Percentiles rank a stretch among this genome's conserved stretches.
Conservation (phyloP, 2,113 vertebrate species). For the Raja brachyura region DNA sequence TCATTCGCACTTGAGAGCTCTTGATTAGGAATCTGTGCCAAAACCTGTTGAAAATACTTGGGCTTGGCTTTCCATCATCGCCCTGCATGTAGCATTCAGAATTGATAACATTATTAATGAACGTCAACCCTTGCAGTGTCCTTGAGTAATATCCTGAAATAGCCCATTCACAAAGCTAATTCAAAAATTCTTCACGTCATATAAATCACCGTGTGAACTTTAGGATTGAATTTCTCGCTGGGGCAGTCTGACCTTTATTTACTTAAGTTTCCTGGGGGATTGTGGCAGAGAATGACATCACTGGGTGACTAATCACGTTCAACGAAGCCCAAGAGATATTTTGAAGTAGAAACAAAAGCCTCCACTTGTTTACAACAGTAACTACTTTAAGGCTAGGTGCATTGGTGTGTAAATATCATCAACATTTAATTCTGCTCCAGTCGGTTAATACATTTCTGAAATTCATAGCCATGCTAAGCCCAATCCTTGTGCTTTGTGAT, state of each 20-base stretch:
- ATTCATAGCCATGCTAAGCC: background rate
- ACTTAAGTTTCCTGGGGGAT: background rate
- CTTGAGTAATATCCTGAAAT: background rate
- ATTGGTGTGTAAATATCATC: background rate
- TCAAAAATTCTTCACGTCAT: background rate
- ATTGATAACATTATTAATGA: constrained; percentile 6
- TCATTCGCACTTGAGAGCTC: background rate
- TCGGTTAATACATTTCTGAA: background rate
- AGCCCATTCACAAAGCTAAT: background rate
- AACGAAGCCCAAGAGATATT: background rate
- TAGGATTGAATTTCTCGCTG: background rate
- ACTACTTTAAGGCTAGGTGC: background rate
- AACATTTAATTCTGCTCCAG: background rate
- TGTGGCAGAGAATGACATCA: background rate
- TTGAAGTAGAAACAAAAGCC: background rate
- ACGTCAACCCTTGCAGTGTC: background rate
- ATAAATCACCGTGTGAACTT: constrained; percentile 31
- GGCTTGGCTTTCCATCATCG: background rate
- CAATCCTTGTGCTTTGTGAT: background rate
- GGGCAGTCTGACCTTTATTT: background rate
- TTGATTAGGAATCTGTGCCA: background rate
- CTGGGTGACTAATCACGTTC: background rate
- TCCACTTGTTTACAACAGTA: background rate
- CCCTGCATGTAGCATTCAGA: too few relatives aligned
- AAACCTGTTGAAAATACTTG: background rate